phyloP scores from a whole-genome alignment of 2,888 invertebrate species.

The Melanostoma mellinum region DNA sequence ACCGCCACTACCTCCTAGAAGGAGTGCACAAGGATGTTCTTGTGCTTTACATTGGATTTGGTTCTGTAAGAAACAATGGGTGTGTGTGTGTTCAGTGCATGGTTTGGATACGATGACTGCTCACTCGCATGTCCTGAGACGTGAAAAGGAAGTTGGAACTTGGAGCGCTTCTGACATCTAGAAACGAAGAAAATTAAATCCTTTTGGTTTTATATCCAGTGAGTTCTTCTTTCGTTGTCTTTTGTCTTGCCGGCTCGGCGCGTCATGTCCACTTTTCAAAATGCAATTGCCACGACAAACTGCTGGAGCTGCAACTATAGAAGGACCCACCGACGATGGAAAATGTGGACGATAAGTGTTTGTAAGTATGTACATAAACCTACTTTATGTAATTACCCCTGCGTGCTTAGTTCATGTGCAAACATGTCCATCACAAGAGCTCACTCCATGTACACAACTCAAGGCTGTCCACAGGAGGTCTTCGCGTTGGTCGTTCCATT shows the following conservation, averaged over 20 bases:
- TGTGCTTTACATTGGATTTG: constrained; percentile 28
- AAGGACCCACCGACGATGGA: not conserved
- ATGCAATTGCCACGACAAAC: constrained; percentile 54
- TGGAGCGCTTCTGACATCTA: constrained; percentile 65
- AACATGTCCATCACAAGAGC: constrained; percentile 54
- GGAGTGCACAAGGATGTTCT: constrained; percentile 29
- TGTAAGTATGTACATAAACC: constrained; percentile 38
- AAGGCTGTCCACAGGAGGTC: constrained; percentile 17
- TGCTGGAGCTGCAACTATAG: too few species aligned
- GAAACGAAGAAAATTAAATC: constrained; percentile 41
- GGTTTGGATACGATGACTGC: constrained; percentile 49
- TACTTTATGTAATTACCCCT: constrained; percentile 64
- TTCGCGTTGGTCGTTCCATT: constrained; percentile 3
- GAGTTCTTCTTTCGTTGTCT: constrained; percentile 1
- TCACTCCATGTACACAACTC: constrained; percentile 22
- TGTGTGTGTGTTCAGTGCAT: constrained; percentile 12
- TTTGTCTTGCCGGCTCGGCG: constrained; percentile 30
- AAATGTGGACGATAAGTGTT: constrained; percentile 29
- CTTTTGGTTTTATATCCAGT: constrained; percentile 46
- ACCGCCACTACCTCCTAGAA: not conserved
- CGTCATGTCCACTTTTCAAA: constrained; percentile 50
- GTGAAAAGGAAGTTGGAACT: constrained; percentile 64
- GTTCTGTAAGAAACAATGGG: constrained; percentile 6
- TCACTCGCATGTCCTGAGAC: constrained; percentile 66
- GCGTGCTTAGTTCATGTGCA: constrained; percentile 64